Conservation (phyloP, 2,888 invertebrate genomes). For the Dicroscelio sp. region DNA sequence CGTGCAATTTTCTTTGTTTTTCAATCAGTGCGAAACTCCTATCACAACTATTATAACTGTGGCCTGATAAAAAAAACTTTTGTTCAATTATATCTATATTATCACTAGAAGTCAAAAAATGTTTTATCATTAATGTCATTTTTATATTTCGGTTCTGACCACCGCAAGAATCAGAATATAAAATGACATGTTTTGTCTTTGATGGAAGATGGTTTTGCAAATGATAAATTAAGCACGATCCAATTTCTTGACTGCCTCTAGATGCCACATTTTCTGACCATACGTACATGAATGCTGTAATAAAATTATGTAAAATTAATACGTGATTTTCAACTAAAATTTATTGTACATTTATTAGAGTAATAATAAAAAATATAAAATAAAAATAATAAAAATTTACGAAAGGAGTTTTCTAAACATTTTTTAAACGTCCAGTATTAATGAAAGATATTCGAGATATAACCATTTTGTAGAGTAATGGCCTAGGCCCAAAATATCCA, state of each 20-base stretch:
- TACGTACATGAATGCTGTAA: constrained; percentile 72
- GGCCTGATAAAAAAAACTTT: constrained; percentile 44
- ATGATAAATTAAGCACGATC: constrained; percentile 58
- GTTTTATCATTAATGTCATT: constrained; percentile 43
- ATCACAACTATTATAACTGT: constrained; percentile 45
- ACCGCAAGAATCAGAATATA: constrained; percentile 85
- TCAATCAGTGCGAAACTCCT: constrained; percentile 31
- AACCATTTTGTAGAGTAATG: too few relatives aligned
- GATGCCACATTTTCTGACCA: constrained; percentile 66
- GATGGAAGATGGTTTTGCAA: constrained; percentile 34
- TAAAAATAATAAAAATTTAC: too few relatives aligned
- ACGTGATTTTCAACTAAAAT: background rate
- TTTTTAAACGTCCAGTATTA: too few relatives aligned
- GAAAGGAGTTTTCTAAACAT: too few relatives aligned
- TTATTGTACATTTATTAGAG: background rate
- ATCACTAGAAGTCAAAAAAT: constrained; percentile 32
- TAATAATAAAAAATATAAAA: too few relatives aligned
- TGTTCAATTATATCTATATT: constrained; percentile 31
- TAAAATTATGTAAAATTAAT: background rate
- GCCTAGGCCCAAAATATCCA: too few relatives aligned
- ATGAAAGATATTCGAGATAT: too few relatives aligned
- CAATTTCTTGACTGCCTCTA: constrained; percentile 65
- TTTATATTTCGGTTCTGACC: constrained; percentile 52
- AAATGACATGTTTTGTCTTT: constrained; percentile 38
- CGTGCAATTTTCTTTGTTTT: constrained; percentile 29